Evolutionary conservation across 2,113 vertebrate species (phyloP), one percentile per base, ranked within the genome.

Genomic region (Donacobius atricapilla): DNA sequence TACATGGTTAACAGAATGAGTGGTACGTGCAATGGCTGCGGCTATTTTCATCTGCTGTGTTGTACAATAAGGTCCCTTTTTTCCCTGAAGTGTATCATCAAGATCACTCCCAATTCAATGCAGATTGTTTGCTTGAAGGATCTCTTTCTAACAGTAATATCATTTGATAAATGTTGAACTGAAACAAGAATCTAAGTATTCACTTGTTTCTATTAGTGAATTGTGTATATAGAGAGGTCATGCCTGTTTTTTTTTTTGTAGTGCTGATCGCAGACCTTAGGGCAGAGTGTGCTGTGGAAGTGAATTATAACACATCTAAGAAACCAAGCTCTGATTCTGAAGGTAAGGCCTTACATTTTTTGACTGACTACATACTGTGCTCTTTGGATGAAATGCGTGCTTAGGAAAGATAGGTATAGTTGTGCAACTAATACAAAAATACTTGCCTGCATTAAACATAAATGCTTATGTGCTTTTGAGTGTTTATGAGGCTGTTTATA

Each of bases 1-100:
- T 98, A 98, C 95, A 95, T 97, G 97, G 97, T 97, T 96, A 98
- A 91, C 58, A 96, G 96, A 98, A 97, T 97, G 97, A 98, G 91
- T 88, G 94, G 94, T 93, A 94, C 93, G 95, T 95, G 96, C 66
- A 91, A 94, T 95, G 93, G 91, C 90, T 97, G 85, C 6, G 94
- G 92, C 60, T 96, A 91, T 97, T 98, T 96, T 97, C 91, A 88
- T 94, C 83, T 90, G 75, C 96, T 94, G 57, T 90, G 76, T 91
- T 83, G 92, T 90, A 97, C 96, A 97, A 96, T 97, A 90, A 97
- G 93, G 72, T 95, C 58, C 30, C 82, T 97, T 95, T 95, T 60
- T 90, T 12, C n/a, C 16, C 42, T 23, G 27, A 94, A 96, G 83
- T 89, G 81, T 96, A 97, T 97, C 96, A 94, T 93, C 90, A 96